Conservation (phyloP, 2,797 vertebrate genomes). For the Cuniculus paca region DNA sequence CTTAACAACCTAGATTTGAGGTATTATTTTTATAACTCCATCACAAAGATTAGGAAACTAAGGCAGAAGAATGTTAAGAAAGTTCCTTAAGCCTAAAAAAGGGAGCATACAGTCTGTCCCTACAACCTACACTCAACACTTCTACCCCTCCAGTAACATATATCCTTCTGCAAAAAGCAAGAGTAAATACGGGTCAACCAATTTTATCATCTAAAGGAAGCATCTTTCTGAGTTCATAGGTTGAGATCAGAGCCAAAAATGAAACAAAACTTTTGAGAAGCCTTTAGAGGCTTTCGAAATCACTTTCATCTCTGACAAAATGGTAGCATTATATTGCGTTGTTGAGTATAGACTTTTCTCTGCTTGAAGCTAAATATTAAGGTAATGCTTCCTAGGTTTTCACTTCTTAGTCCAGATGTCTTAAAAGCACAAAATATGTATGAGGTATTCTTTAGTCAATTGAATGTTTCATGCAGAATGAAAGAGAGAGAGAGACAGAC, state of each 20-base stretch:
- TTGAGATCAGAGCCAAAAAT: neutral
- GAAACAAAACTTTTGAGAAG: neutral
- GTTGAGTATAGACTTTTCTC: neutral
- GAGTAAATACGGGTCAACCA: neutral
- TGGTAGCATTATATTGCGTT: too few species aligned
- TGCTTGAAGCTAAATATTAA: neutral
- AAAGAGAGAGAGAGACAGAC: neutral
- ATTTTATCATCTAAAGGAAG: neutral
- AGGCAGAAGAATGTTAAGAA: neutral
- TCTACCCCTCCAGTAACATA: neutral
- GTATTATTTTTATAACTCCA: neutral
- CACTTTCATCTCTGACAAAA: neutral
- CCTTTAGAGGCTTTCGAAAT: neutral
- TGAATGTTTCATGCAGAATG: neutral
- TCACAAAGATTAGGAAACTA: neutral
- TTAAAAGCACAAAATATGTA: neutral
- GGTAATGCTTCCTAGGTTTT: neutral
- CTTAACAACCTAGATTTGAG: neutral
- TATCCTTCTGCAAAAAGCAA: neutral
- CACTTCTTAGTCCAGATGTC: neutral
- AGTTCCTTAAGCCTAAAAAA: neutral
- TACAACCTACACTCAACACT: neutral
- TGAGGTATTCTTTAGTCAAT: neutral
- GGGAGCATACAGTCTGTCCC: neutral
- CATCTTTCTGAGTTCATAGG: neutral